Percentiles rank a stretch among this genome's conserved stretches.
Evolutionary conservation across 2,888 invertebrate species (phyloP).

Genomic region (Heteromurus nitidus): DNA sequence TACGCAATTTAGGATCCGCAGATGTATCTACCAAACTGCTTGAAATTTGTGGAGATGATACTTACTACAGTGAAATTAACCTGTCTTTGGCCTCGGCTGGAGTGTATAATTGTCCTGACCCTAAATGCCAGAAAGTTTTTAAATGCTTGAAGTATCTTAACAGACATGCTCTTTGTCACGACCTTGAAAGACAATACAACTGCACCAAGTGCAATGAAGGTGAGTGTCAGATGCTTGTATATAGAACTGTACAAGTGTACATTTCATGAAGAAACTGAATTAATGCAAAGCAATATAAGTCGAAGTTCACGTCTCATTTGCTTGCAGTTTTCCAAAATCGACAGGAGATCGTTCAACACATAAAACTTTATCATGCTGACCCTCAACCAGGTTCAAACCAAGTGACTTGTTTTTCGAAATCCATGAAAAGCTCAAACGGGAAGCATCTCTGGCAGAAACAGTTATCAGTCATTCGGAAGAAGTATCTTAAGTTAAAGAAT

Average conservation of each 20-base stretch:
- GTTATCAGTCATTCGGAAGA: not conserved
- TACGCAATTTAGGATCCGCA: too few relatives aligned
- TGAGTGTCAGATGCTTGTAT: too few relatives aligned
- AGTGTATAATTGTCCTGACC: constrained; percentile 34
- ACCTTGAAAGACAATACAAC: constrained; percentile 9
- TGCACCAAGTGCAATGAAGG: constrained; percentile 51
- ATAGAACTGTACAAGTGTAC: too few relatives aligned
- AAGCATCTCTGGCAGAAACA: constrained; percentile 1
- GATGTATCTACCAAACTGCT: too few relatives aligned
- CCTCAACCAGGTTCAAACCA: too few relatives aligned
- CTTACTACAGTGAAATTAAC: constrained; percentile 18
- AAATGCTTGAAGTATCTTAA: constrained; percentile 43
- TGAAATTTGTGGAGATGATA: not conserved
- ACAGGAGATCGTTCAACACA: constrained; percentile 20
- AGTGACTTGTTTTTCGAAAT: too few relatives aligned
- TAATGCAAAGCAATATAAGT: too few relatives aligned
- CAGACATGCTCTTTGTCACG: constrained; percentile 36
- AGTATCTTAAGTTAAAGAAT: constrained; percentile 1
- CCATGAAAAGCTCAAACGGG: not conserved
- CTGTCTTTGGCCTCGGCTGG: constrained; percentile 4
- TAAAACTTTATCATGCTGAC: constrained; percentile 10
- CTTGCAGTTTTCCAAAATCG: constrained; percentile 16
- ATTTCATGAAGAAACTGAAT: too few relatives aligned
- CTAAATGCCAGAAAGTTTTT: constrained; percentile 35
- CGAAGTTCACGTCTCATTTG: too few relatives aligned